Conservation (phyloP, 1,140 invertebrate genomes). For the Popillia japonica region DNA sequence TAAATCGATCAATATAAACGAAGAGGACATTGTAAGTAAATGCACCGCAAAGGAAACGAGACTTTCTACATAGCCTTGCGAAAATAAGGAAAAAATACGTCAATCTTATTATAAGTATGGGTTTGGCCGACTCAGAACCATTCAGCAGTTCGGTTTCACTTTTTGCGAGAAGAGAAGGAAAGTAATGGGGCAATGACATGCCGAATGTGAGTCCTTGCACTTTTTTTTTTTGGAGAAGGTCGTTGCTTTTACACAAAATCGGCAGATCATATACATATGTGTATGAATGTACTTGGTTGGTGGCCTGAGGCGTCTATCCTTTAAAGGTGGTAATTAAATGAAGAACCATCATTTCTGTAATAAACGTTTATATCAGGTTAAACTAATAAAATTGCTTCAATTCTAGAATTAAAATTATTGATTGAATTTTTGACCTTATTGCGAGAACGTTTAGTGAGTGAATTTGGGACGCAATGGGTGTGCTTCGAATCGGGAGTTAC, state of each 20-base stretch:
- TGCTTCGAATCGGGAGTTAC: neutral
- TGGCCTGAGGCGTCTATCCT: too few species aligned
- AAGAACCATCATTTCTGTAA: neutral
- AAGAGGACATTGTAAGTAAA: too few species aligned
- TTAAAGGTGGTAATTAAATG: too few species aligned
- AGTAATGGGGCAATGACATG: conserved; percentile 4
- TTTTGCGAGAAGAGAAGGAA: neutral
- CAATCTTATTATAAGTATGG: neutral
- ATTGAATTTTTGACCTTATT: neutral
- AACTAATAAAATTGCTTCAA: neutral
- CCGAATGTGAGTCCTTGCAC: neutral
- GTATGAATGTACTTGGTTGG: too few species aligned
- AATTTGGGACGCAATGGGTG: neutral
- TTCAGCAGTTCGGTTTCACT: neutral
- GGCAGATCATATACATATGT: too few species aligned
- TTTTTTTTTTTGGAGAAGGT: neutral
- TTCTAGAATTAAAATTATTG: neutral
- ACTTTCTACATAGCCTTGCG: too few species aligned
- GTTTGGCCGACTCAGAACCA: neutral
- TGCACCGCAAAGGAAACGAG: too few species aligned
- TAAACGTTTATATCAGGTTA: neutral
- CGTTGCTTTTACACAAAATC: neutral
- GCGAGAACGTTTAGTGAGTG: neutral
- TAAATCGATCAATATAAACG: too few species aligned
- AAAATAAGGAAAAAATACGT: too few species aligned